Evolutionary conservation across 2,113 vertebrate species (phyloP), one percentile per base, ranked within the genome.

Genomic region (Empidonax alnorum): DNA sequence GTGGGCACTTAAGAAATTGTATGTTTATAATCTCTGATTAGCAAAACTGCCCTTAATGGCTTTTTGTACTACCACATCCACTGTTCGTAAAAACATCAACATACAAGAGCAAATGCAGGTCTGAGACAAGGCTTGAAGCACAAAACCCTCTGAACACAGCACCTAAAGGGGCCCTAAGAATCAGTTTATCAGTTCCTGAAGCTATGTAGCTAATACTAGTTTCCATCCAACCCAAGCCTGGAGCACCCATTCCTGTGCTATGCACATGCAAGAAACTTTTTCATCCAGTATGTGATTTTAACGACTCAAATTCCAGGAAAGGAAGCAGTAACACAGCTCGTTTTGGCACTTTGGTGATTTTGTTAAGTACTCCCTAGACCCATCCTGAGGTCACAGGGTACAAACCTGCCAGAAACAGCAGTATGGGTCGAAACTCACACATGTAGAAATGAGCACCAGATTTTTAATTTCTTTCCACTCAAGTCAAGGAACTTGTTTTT

Each of bases 351-450:
- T 59, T 22, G 15, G 8, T n/a, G n/a, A 65, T 78, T 94, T 65
- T 37, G 75, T 52, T 59, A 75, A 65, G 37, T 82, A 13, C 16
- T 69, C n/a, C 42, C 50, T 39, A 68, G 44, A 81, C 53, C 21
- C 4, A 12, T 47, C 25, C 58, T 58, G 23, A 44, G 61, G 18
- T 13, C 9, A 41, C 6, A 47, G 12, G 16, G 35, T 7, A 41
- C 4, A 58, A 76, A 58, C 41, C 42, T 80, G 37, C 16, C 72
- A 84, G 76, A 81, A 73, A 53, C 13, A 21, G 18, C 30, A 75
- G 7, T 5, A 76, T 18, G 39, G 25, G 27, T 35, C 67, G 31
- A 39, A 94, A 82, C 6, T 25, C 39, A 28, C 0, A 0, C 28
- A 12, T 9, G 15, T 56, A 68, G 24, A 27, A 75, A 65, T 2